Conservation (phyloP, 2,113 vertebrate species). For the Octodon degus region DNA sequence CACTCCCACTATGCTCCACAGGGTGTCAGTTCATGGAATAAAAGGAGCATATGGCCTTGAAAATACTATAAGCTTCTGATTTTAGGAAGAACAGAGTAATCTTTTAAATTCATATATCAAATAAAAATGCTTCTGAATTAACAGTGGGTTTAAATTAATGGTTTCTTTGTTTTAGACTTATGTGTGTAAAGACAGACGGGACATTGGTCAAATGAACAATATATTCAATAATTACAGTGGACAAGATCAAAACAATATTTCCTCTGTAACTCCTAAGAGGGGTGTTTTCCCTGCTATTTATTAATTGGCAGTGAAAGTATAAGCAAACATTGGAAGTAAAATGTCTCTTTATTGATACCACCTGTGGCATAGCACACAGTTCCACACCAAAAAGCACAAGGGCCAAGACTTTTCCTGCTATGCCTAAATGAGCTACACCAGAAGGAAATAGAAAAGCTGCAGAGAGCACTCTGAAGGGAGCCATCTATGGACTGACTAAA, state of each 20-base stretch:
- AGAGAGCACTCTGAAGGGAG: background rate
- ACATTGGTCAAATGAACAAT: constrained; percentile 31
- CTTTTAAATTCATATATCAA: constrained; percentile 61
- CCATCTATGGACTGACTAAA: background rate
- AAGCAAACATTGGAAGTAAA: constrained; percentile 59
- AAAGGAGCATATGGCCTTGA: constrained; percentile 23
- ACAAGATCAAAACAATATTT: constrained; percentile 23
- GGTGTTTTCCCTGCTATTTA: background rate
- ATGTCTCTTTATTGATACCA: background rate
- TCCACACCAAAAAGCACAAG: background rate
- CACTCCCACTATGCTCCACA: constrained; percentile 5
- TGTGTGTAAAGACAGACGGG: background rate
- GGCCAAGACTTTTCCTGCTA: background rate
- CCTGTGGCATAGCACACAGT: background rate
- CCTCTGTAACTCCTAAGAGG: background rate
- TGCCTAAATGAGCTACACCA: background rate
- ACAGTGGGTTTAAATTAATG: background rate
- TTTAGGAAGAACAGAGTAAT: constrained; percentile 1
- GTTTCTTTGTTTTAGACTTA: background rate
- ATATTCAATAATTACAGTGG: constrained; percentile 14
- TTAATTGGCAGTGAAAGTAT: constrained; percentile 21
- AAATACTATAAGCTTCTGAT: constrained; percentile 29
- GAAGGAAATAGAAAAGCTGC: constrained; percentile 17
- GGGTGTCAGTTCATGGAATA: background rate
- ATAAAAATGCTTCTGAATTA: constrained; percentile 29